phyloP scores from a whole-genome alignment of 2,888 invertebrate genomes.

The Cheilosia impressa region DNA sequence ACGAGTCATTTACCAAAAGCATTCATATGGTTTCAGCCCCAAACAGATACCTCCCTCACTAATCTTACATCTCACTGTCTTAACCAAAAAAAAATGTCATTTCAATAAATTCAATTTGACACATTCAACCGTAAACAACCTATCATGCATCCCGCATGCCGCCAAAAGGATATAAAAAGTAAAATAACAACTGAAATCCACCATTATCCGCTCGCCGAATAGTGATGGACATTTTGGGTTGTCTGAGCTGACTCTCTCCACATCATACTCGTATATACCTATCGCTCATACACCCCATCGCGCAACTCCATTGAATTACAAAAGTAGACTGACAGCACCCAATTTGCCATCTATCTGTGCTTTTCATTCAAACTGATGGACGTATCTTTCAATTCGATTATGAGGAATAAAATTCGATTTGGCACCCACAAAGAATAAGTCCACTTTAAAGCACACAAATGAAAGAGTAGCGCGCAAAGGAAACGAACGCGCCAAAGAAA shows the following conservation, averaged over 20 bases:
- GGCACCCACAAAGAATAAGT: constrained; percentile 63
- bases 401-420: constrained; percentile 70
- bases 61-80: too few species aligned
- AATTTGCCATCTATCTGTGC: constrained; percentile 69
- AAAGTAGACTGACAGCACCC: constrained; percentile 66
- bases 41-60: too few species aligned
- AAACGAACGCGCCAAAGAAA: constrained; percentile 10
- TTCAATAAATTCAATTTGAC: constrained; percentile 5
- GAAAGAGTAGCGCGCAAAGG: constrained; percentile 3
- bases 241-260: neutral
- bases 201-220: constrained; percentile 3
- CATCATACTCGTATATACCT: neutral
- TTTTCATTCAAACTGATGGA: constrained; percentile 71
- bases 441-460: constrained; percentile 1
- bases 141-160: too few species aligned
- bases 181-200: neutral
- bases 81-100: neutral
- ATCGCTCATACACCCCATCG: neutral
- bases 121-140: constrained; percentile 7
- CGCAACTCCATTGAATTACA: constrained; percentile 62
- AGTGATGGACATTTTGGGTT: neutral
- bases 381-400: constrained; percentile 71
- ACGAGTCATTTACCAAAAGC: too few species aligned
- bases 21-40: too few species aligned
- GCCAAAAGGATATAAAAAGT: neutral